These are phyloP conservation scores for Drosophila kurseongensis DNA, from an alignment of 1,140 invertebrate genomes.

Conservation along the genomic window DNA sequence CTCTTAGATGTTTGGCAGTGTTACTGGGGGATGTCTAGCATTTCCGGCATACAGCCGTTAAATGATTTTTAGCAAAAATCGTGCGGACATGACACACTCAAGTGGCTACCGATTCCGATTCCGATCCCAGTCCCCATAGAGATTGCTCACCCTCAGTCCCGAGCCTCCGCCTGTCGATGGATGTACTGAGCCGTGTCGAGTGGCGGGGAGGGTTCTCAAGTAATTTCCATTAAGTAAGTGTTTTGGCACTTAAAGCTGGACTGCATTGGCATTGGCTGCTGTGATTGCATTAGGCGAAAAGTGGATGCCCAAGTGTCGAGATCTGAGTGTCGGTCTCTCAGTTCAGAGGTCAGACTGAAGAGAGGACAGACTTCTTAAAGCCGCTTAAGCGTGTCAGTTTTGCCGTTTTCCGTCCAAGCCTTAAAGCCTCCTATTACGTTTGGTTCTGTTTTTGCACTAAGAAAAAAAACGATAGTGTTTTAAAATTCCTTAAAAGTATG, in stretches of 20 bases:
- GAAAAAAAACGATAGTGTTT: not conserved
- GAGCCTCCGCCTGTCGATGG: conserved; percentile 42
- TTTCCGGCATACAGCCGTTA: conserved; percentile 72
- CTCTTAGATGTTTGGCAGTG: conserved; percentile 19
- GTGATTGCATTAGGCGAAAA: conserved; percentile 66
- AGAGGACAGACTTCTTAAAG: conserved; percentile 43
- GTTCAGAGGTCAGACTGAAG: conserved; percentile 23
- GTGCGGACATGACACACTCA: conserved; percentile 80
- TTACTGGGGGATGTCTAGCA: conserved; percentile 53
- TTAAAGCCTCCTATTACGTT: conserved; percentile 27
- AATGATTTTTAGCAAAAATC: conserved; percentile 83
- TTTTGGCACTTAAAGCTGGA: conserved; percentile 69
- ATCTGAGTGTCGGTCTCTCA: conserved; percentile 4
- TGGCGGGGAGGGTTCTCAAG: conserved; percentile 51
- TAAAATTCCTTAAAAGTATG: too few relatives aligned
- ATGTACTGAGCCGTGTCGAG: conserved; percentile 53
- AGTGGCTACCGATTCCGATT: conserved; percentile 50
- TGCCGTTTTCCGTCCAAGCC: conserved; percentile 31
- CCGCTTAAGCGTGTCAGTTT: conserved; percentile 41
- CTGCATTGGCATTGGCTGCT: conserved; percentile 66
- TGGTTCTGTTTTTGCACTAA: not conserved
- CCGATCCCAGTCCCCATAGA: conserved; percentile 34
- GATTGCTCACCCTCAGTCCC: conserved; percentile 63
- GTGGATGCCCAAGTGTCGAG: conserved; percentile 31
- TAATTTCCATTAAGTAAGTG: conserved; percentile 82